Conservation (phyloP, 2,888 invertebrate species). For the Drosophila birchii region DNA sequence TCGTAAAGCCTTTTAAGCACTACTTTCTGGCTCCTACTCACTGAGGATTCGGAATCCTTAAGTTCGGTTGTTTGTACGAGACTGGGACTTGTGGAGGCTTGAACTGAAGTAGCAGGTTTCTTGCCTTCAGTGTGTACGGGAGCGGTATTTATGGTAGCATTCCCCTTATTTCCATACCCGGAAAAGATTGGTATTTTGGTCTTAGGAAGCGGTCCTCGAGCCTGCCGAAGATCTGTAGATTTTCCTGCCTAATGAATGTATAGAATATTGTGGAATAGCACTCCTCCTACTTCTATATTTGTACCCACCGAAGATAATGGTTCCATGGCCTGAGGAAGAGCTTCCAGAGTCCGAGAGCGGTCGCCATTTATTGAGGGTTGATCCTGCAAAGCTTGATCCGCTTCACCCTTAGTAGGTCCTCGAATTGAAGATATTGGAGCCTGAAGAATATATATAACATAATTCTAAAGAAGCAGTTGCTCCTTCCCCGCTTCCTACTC, state of each 20-base stretch:
- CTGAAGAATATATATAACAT: neutral
- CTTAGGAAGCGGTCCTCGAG: neutral
- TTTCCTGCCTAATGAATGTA: neutral
- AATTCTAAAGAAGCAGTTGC: neutral
- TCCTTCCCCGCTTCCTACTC: neutral
- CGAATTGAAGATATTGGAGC: too few species aligned
- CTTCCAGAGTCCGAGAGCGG: neutral
- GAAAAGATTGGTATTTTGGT: neutral
- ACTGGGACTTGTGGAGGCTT: too few species aligned
- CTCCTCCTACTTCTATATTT: neutral
- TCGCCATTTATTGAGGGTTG: neutral
- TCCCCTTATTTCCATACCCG: neutral
- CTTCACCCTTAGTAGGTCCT: neutral
- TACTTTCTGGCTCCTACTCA: too few species aligned
- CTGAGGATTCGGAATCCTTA: too few species aligned
- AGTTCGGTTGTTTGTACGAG: too few species aligned
- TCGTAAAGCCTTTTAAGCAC: too few species aligned
- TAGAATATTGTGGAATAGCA: neutral
- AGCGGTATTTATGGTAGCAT: neutral
- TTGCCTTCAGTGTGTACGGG: neutral
- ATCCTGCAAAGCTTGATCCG: neutral
- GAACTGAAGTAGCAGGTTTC: too few species aligned
- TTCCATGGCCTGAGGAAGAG: neutral
- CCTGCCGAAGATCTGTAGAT: neutral
- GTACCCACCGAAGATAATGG: neutral